phyloP scores from a whole-genome alignment of 2,888 invertebrate species.

The Drosophila percnosoma region DNA sequence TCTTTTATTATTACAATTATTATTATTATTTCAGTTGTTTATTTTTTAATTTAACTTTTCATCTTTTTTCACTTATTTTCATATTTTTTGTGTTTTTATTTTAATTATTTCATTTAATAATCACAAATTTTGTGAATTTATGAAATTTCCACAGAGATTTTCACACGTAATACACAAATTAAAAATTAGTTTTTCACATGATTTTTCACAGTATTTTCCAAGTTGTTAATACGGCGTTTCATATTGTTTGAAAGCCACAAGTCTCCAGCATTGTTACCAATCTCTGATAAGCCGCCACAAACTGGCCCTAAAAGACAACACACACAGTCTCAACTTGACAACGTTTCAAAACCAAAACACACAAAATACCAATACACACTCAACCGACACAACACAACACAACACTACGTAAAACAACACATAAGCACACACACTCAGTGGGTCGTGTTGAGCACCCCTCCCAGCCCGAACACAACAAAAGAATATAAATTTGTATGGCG shows the following conservation, averaged over 20 bases:
- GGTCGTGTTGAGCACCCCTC: conserved; percentile 23
- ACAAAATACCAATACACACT: conserved; percentile 61
- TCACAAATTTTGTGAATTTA: neutral
- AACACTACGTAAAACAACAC: neutral
- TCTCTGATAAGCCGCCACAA: conserved; percentile 69
- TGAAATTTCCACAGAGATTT: neutral
- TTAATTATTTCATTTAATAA: neutral
- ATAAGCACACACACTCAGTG: conserved; percentile 5
- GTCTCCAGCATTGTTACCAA: conserved; percentile 63
- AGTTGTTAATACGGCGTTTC: conserved; percentile 24
- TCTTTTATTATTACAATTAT: neutral
- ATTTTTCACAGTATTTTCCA: conserved; percentile 21
- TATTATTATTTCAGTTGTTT: neutral
- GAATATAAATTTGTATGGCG: conserved; percentile 13
- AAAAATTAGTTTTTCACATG: conserved; percentile 3
- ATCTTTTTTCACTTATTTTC: neutral
- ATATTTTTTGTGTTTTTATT: no score
- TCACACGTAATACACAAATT: conserved; percentile 10
- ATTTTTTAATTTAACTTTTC: neutral
- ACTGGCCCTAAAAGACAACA: conserved; percentile 62
- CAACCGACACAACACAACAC: conserved; percentile 19
- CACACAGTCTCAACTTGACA: conserved; percentile 48
- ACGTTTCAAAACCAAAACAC: conserved; percentile 64
- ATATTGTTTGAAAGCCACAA: conserved; percentile 40
- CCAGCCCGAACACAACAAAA: conserved; percentile 16